A percentile compares a stretch with the other conserved stretches of the same genome.
Conservation (phyloP, 2,113 vertebrate species). For the Gallinago jamesoni region DNA sequence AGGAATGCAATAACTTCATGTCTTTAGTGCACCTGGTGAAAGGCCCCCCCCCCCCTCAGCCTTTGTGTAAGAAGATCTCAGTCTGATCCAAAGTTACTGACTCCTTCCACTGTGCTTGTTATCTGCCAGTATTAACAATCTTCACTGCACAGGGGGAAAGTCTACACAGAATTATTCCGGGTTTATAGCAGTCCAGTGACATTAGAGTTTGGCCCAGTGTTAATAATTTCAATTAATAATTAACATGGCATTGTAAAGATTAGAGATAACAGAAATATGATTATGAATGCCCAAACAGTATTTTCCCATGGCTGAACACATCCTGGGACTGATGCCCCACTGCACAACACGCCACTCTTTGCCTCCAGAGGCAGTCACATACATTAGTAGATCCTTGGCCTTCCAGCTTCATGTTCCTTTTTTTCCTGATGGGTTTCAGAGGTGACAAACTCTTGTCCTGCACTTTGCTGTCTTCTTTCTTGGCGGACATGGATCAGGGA, state of each 20-base stretch:
- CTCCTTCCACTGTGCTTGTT: neutral
- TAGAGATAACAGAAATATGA: neutral
- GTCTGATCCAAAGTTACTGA: neutral
- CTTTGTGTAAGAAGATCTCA: neutral
- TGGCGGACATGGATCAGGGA: neutral
- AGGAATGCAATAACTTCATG: neutral
- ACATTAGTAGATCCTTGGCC: neutral
- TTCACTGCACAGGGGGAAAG: neutral
- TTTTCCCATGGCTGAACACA: neutral
- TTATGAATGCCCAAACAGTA: neutral
- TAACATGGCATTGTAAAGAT: slow-evolving; percentile 15
- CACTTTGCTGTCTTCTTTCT: neutral
- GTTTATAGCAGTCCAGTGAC: neutral
- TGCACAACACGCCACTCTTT: neutral
- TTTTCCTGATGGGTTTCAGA: neutral
- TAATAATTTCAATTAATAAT: neutral
- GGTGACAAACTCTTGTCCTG: neutral
- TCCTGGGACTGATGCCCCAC: neutral
- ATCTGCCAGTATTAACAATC: neutral
- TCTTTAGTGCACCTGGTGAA: neutral
- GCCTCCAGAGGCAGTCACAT: neutral
- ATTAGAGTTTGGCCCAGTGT: neutral
- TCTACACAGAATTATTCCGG: neutral
- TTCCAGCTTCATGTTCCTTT: neutral
- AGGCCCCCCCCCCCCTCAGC: neutral